These are phyloP conservation scores for Verasper variegatus DNA, from an alignment of 2,113 vertebrate species.

Conservation along the genomic window DNA sequence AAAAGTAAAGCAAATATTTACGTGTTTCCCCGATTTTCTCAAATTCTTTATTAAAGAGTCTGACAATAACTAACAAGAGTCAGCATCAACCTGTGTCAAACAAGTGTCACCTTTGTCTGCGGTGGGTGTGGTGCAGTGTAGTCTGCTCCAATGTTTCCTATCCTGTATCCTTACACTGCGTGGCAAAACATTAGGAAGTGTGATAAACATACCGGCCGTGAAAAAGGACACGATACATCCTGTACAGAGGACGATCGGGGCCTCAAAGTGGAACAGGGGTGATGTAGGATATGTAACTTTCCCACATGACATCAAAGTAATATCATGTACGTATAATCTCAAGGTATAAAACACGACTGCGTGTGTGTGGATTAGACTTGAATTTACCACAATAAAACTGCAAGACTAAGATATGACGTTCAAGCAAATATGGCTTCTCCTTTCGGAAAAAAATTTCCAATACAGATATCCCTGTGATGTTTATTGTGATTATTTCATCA, in stretches of 20 bases:
- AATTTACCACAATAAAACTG: neutral
- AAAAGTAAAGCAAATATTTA: neutral
- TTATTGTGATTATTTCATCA: neutral
- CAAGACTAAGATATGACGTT: neutral
- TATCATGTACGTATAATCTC: neutral
- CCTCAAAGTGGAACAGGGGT: neutral
- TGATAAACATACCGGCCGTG: constrained; percentile 8
- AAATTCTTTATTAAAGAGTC: no score
- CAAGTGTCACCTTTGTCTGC: constrained; percentile 36
- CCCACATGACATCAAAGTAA: neutral
- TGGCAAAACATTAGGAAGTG: constrained; percentile 54
- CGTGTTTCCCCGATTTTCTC: no score
- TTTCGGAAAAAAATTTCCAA: neutral
- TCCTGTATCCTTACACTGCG: constrained; percentile 39
- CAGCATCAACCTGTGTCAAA: neutral
- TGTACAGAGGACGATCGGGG: neutral
- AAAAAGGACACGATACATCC: constrained; percentile 45
- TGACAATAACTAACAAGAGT: neutral
- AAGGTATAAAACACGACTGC: neutral
- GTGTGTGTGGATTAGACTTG: neutral
- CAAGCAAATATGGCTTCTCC: neutral
- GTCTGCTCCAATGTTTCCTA: constrained; percentile 26
- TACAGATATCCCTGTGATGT: neutral
- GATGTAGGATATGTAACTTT: neutral
- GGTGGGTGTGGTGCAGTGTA: constrained; percentile 25